These are phyloP conservation scores for Rynchops niger DNA, from an alignment of 2,113 vertebrate genomes.

Conservation along the genomic window DNA sequence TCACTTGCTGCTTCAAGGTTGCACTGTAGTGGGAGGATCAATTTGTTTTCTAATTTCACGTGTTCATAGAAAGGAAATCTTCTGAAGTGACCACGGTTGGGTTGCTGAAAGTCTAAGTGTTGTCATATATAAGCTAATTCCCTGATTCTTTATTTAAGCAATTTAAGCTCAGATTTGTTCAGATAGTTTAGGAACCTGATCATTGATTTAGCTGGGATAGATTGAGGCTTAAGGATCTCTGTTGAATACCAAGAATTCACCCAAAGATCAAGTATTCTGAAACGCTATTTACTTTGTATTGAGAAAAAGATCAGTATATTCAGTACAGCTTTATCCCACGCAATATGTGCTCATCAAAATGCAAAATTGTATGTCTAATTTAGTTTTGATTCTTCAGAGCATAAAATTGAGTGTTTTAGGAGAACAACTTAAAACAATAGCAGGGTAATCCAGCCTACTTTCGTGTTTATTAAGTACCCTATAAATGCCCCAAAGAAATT, in stretches of 20 bases:
- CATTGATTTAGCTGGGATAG: not conserved
- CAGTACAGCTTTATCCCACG: not conserved
- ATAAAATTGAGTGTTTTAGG: not conserved
- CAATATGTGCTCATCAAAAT: not conserved
- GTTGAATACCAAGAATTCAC: not conserved
- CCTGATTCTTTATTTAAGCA: not conserved
- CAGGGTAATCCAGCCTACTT: not conserved
- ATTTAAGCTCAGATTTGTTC: not conserved
- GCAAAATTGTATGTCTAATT: not conserved
- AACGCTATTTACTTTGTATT: not conserved
- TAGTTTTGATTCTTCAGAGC: not conserved
- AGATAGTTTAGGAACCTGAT: not conserved
- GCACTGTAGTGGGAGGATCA: fast-evolving
- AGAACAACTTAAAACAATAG: not conserved
- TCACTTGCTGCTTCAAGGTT: not conserved
- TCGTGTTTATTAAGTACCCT: not conserved
- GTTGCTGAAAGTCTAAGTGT: not conserved
- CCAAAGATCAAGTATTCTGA: not conserved
- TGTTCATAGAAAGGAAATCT: not conserved
- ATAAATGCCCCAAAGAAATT: not conserved
- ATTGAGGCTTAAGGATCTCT: not conserved
- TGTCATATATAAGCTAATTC: not conserved
- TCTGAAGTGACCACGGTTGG: not conserved
- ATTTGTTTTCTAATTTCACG: not conserved
- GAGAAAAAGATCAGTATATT: not conserved